Base-by-base conservation (phyloP, 2,797 vertebrate species). In the Bradypodion pumilum region DNA sequence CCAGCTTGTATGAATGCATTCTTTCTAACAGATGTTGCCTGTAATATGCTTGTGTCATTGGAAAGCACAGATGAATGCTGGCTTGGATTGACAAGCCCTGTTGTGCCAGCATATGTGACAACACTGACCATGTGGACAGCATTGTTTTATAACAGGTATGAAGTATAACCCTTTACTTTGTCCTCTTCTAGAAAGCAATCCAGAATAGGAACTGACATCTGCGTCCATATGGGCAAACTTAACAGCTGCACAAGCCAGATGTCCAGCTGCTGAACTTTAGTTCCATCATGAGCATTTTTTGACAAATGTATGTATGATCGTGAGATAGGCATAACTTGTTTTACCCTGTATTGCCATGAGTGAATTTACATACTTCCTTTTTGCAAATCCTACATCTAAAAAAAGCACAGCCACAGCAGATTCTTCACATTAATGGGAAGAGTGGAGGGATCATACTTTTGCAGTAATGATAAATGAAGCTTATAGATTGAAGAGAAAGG, bases 161-260 rank as follows among this genome's bases (percentile, higher is more conserved):
- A 40, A 70, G 59, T 23, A 65, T 70, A 62, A 52, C 80, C 32
- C 66, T 92, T 82, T 82, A 81, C 3, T 74, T 91, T 91, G 74
- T 82, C 25, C 80, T 85, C 66, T 81, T 83, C 66, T 90, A 75
- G 66, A 85, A 66, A 68, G 88, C 9, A 0, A 4, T 89, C 82
- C 84, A 82, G 88, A 87, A 83, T 73, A 90, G 80, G 85, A 91
- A 80, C 42, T 87, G 92, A 92, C 76, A 77, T 86, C 87, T 80
- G 59, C 82, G 74, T 75, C 79, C 59, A 1, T 65, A 81, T 76
- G 78, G 79, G 74, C 8, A 29, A 83, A 78, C 60, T 78, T 80
- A 78, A 87, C 88, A 94, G 85, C 90, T 92, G 90, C 86, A 68
- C 78, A 86, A 60, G 81, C 85, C 82, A 90, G 86, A 92, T 90